Conservation (phyloP, 2,113 vertebrate species). For the Menura novaehollandiae region DNA sequence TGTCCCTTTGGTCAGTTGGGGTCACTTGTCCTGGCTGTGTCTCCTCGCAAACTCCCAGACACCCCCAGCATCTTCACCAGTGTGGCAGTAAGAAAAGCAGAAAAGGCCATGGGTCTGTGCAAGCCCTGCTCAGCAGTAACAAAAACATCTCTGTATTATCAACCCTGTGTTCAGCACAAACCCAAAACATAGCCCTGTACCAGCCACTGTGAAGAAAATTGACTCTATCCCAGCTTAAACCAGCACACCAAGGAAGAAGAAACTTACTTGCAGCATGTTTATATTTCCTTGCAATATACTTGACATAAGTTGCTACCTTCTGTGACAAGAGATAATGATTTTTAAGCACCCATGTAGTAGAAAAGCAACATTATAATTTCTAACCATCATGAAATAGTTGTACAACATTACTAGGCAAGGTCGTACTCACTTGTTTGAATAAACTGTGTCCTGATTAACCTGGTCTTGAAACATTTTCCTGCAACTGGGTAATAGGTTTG, state of each 20-base stretch:
- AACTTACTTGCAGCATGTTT: not conserved
- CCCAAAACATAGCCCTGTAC: not conserved
- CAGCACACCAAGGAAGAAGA: not conserved
- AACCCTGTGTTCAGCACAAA: not conserved
- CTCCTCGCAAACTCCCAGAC: not conserved
- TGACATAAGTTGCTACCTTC: not conserved
- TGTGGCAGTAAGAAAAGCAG: fast-evolving
- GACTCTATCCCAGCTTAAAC: not conserved
- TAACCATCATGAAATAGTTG: not conserved
- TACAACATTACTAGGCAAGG: not conserved
- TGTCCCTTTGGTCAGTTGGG: fast-evolving
- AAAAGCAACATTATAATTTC: not conserved
- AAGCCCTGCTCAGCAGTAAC: not conserved
- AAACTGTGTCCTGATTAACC: not conserved
- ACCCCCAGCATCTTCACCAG: not conserved
- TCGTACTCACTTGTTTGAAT: not conserved
- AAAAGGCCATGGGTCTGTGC: not conserved
- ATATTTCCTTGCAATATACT: not conserved
- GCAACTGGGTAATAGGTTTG: not conserved
- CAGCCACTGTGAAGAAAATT: not conserved
- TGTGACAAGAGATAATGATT: not conserved
- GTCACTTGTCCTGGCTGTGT: not conserved
- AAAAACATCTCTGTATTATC: not conserved
- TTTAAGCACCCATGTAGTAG: not conserved
- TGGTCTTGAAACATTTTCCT: not conserved